phyloP scores from a whole-genome alignment of 2,797 vertebrate species.

The Acrossocheilus fasciatus region DNA sequence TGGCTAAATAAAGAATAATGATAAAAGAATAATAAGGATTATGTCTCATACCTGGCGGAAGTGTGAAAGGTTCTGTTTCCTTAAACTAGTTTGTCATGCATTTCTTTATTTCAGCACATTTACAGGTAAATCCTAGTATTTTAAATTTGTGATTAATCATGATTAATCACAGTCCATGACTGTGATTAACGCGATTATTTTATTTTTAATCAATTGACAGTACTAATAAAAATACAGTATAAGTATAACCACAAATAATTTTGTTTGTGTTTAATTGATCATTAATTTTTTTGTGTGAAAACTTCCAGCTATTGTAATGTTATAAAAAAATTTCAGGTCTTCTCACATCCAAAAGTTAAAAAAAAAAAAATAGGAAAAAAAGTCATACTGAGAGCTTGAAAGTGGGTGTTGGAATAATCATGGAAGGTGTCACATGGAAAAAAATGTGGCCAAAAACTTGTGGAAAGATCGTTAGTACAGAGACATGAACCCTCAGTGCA shows the following conservation, averaged over 20 bases:
- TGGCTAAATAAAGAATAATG: no score
- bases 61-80: no score
- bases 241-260: background rate
- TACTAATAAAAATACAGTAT: no score
- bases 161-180: no score
- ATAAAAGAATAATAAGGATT: no score
- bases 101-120: no score
- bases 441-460: slow-evolving; percentile 60
- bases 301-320: background rate
- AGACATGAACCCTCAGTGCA: slow-evolving; percentile 13
- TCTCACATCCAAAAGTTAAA: background rate
- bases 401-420: slow-evolving; percentile 8
- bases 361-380: background rate
- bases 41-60: no score
- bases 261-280: background rate
- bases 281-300: background rate
- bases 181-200: no score
- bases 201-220: no score
- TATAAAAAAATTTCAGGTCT: background rate
- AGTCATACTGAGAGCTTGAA: background rate
- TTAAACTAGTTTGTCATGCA: no score
- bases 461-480: slow-evolving; percentile 76
- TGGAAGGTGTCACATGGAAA: slow-evolving; percentile 30
- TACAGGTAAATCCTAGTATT: no score
- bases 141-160: no score